Base-by-base conservation (phyloP, 2,113 vertebrate genomes). In the Barbus barbus region DNA sequence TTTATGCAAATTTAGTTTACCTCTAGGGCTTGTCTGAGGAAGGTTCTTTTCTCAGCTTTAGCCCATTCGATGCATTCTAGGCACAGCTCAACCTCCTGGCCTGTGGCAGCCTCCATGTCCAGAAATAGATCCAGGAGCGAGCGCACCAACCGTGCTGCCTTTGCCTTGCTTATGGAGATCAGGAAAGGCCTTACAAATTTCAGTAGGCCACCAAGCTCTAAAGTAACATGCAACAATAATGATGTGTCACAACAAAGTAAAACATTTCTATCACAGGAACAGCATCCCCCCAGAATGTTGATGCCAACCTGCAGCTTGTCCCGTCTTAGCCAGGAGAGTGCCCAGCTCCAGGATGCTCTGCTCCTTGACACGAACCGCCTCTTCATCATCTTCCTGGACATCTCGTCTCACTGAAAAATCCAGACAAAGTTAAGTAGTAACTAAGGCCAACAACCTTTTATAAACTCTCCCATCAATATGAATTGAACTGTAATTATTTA, bases 61-160 rank as follows among this genome's bases (percentile, higher is more conserved):
- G 98, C 98, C 98, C 98, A 99, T 82, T 99, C 97, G 12, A 99
- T 99, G 91, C 98, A 99, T 87, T 99, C 98, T 89, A 99, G 95
- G 92, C 98, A 99, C 88, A 99, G 94, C 84, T 98, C 97, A 71
- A 99, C 98, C 94, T 99, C 98, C 91, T 99, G 98, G 26, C 98
- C 98, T 0, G 98, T 99, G 0, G 98, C 98, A 78, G 98, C 98
- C 92, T 99, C 98, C 98, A 99, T 99, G 88, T 99, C 98, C 36
- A 99, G 95, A 87, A 99, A 98, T 2, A 99, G 94, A 92, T 99
- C 98, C 36, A 99, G 95, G 88, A 99, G 94, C 8, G 96, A 99
- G 5, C 98, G 96, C 44, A 99, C 98, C 44, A 99, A 92, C 7
- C 97, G 95, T 16, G 98, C 98, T 1, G 98, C 98, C 92, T 99